Conservation (phyloP, 2,113 vertebrate species). For the Numenius arquata region DNA sequence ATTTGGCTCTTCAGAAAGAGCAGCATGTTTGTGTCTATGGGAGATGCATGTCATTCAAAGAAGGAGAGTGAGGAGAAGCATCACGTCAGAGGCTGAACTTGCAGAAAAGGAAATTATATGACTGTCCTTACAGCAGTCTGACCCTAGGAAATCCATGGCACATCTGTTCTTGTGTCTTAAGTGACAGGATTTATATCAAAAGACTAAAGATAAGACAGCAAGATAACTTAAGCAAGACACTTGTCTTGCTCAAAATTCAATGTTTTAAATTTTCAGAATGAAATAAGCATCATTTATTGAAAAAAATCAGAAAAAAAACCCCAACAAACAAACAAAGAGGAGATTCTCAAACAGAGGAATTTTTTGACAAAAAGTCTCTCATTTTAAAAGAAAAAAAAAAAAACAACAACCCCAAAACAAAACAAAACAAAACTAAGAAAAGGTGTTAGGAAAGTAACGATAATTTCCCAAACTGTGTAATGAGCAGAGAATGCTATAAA, state of each 20-base stretch:
- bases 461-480: neutral
- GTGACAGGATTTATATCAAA: neutral
- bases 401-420: no score
- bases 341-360: rapidly evolving
- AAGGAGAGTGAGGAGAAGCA: neutral
- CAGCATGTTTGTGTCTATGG: neutral
- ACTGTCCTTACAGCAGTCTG: neutral
- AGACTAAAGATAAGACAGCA: neutral
- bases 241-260: neutral
- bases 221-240: neutral
- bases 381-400: neutral
- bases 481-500: neutral
- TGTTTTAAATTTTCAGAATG: neutral
- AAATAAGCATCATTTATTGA: neutral
- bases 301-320: neutral
- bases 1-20: neutral
- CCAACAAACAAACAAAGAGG: neutral
- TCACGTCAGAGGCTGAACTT: neutral
- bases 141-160: neutral
- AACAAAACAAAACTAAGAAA: neutral
- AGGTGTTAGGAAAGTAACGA: neutral
- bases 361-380: neutral
- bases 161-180: neutral
- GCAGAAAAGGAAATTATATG: neutral
- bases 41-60: neutral